A percentile compares a stretch with the other conserved stretches of the same genome.
These are phyloP conservation scores for Noctua comes DNA, from an alignment of 2,888 invertebrate species.

Conservation along the genomic window DNA sequence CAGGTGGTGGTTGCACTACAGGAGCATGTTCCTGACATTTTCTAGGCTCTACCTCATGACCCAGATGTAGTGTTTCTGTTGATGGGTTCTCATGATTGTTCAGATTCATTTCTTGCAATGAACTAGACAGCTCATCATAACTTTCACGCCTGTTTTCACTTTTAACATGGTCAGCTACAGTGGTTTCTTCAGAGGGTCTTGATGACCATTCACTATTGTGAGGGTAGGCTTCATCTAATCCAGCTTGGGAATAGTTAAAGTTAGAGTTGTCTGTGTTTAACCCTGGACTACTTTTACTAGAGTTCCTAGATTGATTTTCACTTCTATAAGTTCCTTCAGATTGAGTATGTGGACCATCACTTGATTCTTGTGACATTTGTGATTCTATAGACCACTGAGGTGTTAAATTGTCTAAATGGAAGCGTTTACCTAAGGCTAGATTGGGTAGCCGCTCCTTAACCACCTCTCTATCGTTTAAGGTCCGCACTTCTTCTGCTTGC, in stretches of 20 bases:
- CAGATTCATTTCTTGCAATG: slow-evolving; percentile 83
- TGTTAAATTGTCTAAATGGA: slow-evolving; percentile 85
- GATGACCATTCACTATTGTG: slow-evolving; percentile 81
- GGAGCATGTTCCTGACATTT: slow-evolving; percentile 62
- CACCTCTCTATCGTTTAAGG: slow-evolving; percentile 83
- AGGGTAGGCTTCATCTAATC: slow-evolving; percentile 75
- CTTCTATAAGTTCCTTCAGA: slow-evolving; percentile 91
- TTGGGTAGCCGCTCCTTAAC: slow-evolving; percentile 85
- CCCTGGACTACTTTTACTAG: slow-evolving; percentile 86
- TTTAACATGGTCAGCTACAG: slow-evolving; percentile 70
- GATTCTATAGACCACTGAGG: slow-evolving; percentile 93
- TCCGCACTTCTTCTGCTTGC: slow-evolving; percentile 78
- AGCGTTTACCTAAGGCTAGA: slow-evolving; percentile 84
- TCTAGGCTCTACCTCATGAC: slow-evolving; percentile 57
- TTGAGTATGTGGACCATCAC: slow-evolving; percentile 91
- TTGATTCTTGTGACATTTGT: slow-evolving; percentile 92
- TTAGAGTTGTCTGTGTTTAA: slow-evolving; percentile 82
- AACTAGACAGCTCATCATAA: slow-evolving; percentile 79
- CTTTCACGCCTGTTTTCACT: slow-evolving; percentile 75
- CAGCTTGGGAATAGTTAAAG: slow-evolving; percentile 83
- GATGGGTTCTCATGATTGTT: slow-evolving; percentile 76
- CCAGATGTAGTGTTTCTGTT: slow-evolving; percentile 64
- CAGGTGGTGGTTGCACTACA: slow-evolving; percentile 64
- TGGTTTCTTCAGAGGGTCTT: slow-evolving; percentile 75
- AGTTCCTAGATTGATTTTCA: slow-evolving; percentile 90